phyloP scores from a whole-genome alignment of 2,888 invertebrate genomes.

The Melanotus villosus region DNA sequence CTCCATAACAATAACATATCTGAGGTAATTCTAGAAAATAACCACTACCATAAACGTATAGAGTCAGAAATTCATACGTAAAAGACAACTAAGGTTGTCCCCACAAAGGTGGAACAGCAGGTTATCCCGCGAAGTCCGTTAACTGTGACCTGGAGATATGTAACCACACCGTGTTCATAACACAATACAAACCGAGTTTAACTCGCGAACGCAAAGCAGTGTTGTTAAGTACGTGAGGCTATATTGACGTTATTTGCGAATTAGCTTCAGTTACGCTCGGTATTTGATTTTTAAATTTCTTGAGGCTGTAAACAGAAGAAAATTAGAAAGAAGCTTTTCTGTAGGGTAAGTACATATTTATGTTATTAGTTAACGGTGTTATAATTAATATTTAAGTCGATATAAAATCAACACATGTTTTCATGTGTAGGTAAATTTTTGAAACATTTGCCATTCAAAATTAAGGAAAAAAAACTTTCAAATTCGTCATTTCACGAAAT shows the following conservation, averaged over 20 bases:
- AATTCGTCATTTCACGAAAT: too few species aligned
- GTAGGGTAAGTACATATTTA: too few species aligned
- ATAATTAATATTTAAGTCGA: too few species aligned
- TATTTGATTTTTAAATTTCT: background rate
- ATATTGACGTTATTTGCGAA: slow-evolving; percentile 19
- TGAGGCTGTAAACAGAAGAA: too few species aligned
- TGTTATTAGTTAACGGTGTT: too few species aligned
- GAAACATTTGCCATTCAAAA: too few species aligned
- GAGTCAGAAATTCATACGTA: too few species aligned
- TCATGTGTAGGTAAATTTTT: too few species aligned
- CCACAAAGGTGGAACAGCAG: slow-evolving; percentile 28
- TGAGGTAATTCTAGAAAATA: background rate
- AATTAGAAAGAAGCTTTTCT: too few species aligned
- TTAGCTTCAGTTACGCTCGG: background rate
- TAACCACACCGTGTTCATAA: slow-evolving; percentile 6
- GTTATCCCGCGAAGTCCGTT: slow-evolving; percentile 30
- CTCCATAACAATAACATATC: background rate
- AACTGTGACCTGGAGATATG: slow-evolving; percentile 33
- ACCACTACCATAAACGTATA: too few species aligned
- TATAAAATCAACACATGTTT: too few species aligned
- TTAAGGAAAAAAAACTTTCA: too few species aligned
- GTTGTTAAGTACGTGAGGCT: slow-evolving; percentile 15
- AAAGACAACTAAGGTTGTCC: slow-evolving; percentile 19
- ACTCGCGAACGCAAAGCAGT: slow-evolving; percentile 18
- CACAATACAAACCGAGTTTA: slow-evolving; percentile 19